Conservation (phyloP, 2,797 vertebrate genomes). For the Tokudaia muenninki region DNA sequence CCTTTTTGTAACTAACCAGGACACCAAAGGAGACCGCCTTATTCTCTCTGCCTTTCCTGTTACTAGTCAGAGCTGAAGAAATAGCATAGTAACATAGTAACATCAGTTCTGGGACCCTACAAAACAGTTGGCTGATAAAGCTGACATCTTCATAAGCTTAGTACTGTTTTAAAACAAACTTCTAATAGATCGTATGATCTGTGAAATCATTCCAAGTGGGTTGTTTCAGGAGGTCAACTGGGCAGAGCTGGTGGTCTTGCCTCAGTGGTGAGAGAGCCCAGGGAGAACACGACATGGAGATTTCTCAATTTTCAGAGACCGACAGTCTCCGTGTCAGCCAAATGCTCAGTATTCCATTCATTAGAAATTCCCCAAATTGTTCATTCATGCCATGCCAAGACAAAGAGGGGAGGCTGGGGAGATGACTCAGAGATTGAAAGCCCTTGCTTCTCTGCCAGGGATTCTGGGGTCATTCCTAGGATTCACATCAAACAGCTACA, state of each 20-base stretch:
- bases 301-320: background rate
- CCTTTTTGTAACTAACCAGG: conserved; percentile 61
- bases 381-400: background rate
- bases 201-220: conserved; percentile 31
- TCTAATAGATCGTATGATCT: background rate
- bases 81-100: conserved; percentile 42
- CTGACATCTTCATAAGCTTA: background rate
- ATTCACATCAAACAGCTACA: background rate
- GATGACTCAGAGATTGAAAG: background rate
- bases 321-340: background rate
- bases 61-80: conserved; percentile 39
- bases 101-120: background rate
- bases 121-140: background rate
- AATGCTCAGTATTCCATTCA: background rate
- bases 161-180: conserved; percentile 8
- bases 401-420: background rate
- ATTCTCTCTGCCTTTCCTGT: background rate
- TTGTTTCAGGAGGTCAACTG: conserved; percentile 12
- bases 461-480: background rate
- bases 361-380: background rate
- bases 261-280: background rate
- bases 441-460: background rate
- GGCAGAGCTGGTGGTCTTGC: background rate
- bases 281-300: background rate
- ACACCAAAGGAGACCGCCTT: background rate